Evolutionary conservation across 1,140 invertebrate species (phyloP).

Genomic region (Lucilia sericata): DNA sequence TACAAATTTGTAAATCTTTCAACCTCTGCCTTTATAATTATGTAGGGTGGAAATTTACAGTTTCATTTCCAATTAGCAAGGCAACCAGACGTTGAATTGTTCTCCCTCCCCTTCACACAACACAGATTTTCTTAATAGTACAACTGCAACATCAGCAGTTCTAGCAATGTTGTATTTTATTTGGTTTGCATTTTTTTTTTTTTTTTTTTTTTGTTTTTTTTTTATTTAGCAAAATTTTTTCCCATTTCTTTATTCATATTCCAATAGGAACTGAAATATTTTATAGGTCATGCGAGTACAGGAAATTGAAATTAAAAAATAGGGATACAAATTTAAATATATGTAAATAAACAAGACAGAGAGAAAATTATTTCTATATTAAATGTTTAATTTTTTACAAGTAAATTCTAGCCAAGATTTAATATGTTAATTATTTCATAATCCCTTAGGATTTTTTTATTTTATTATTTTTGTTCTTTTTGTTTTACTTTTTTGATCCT

Average conservation of each 20-base stretch:
- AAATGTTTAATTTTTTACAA: not conserved
- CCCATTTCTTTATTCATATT: not conserved
- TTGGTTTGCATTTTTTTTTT: too few species aligned
- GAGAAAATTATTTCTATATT: not conserved
- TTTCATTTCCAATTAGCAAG: not conserved
- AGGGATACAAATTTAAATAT: not conserved
- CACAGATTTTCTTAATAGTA: not conserved
- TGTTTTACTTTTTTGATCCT: too few species aligned
- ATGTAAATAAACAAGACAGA: not conserved
- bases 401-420: not conserved
- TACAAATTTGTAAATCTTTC: too few species aligned
- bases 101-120: not conserved
- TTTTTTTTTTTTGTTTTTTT: not conserved
- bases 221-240: too few species aligned
- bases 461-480: too few species aligned
- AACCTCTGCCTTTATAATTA: too few species aligned
- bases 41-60: not conserved
- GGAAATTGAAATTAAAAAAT: constrained; percentile 10
- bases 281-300: constrained; percentile 1
- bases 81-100: not conserved
- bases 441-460: not conserved
- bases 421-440: constrained; percentile 18
- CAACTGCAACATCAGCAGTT: not conserved
- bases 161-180: too few species aligned
- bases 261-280: not conserved